Conservation (phyloP, 2,888 invertebrate genomes). For the Cephus rjabovi region DNA sequence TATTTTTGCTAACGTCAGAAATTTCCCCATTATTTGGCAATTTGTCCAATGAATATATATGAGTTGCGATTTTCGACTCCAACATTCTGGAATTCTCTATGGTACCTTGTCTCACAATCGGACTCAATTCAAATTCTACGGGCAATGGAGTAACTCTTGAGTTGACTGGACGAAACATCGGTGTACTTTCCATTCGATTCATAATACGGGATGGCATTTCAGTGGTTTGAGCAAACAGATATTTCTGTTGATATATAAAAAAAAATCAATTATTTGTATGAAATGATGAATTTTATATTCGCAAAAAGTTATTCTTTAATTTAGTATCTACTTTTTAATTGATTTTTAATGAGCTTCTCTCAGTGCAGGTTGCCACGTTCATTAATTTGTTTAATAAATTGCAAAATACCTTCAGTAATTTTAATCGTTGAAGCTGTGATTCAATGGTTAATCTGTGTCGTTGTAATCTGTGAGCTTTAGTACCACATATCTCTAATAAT, state of each 20-base stretch:
- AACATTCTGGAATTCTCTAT: conserved; percentile 6
- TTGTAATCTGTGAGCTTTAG: conserved; percentile 67
- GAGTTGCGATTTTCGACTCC: not conserved
- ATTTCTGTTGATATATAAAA: conserved; percentile 49
- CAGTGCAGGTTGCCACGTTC: not conserved
- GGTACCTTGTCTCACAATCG: conserved; percentile 53
- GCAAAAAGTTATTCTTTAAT: conserved; percentile 1
- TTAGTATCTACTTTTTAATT: conserved; percentile 9
- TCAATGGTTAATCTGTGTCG: conserved; percentile 75
- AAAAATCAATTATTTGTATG: conserved; percentile 13
- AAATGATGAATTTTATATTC: not conserved
- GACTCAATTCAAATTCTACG: conserved; percentile 61
- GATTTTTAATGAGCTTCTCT: not conserved
- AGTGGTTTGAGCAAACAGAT: conserved; percentile 46
- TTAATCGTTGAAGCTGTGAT: conserved; percentile 75
- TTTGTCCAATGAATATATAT: conserved; percentile 1
- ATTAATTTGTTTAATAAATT: conserved; percentile 4
- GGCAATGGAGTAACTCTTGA: conserved; percentile 54
- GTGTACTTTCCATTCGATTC: conserved; percentile 61
- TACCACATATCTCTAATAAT: conserved; percentile 58
- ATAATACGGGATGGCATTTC: conserved; percentile 41
- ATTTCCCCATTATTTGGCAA: conserved; percentile 4
- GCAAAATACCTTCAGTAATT: conserved; percentile 72
- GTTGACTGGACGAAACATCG: conserved; percentile 54
- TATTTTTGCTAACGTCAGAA: conserved; percentile 36